phyloP scores from a whole-genome alignment of 2,113 vertebrate species.

The Columba livia region DNA sequence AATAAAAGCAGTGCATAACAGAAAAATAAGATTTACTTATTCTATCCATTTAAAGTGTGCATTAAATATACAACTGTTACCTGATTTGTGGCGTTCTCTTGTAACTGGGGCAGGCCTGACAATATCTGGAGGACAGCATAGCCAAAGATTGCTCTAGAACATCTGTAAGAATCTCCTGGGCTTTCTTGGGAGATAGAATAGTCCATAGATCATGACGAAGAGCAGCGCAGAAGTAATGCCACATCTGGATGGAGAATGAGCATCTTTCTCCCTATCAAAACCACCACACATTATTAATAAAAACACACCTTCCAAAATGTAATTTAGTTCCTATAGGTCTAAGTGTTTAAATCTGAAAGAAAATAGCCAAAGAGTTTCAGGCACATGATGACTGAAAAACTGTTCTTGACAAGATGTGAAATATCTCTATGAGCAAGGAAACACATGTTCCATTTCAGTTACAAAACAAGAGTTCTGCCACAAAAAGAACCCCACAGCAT shows the following conservation, averaged over 20 bases:
- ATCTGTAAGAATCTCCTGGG: constrained; percentile 84
- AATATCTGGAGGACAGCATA: constrained; percentile 87
- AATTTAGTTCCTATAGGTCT: constrained; percentile 61
- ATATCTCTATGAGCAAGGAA: constrained; percentile 71
- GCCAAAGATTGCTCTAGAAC: constrained; percentile 86
- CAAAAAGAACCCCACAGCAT: constrained; percentile 56
- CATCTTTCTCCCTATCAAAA: constrained; percentile 92
- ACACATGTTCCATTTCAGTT: constrained; percentile 46
- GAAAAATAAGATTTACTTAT: background rate
- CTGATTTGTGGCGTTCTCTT: constrained; percentile 91
- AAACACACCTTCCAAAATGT: constrained; percentile 67
- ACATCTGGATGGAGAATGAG: constrained; percentile 97
- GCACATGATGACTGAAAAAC: constrained; percentile 55
- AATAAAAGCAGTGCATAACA: background rate
- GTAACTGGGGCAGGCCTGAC: constrained; percentile 83
- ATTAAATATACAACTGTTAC: constrained; percentile 71
- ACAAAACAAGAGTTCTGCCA: constrained; percentile 53
- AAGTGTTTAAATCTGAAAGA: constrained; percentile 74
- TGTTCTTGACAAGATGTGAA: constrained; percentile 73
- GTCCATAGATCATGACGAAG: constrained; percentile 91
- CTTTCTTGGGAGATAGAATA: constrained; percentile 78
- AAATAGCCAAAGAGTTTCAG: constrained; percentile 65
- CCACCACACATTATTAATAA: constrained; percentile 62
- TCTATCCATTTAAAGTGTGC: background rate
- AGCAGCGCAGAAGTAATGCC: constrained; percentile 93